phyloP scores from a whole-genome alignment of 2,113 vertebrate species.

The Dicaeum eximium region DNA sequence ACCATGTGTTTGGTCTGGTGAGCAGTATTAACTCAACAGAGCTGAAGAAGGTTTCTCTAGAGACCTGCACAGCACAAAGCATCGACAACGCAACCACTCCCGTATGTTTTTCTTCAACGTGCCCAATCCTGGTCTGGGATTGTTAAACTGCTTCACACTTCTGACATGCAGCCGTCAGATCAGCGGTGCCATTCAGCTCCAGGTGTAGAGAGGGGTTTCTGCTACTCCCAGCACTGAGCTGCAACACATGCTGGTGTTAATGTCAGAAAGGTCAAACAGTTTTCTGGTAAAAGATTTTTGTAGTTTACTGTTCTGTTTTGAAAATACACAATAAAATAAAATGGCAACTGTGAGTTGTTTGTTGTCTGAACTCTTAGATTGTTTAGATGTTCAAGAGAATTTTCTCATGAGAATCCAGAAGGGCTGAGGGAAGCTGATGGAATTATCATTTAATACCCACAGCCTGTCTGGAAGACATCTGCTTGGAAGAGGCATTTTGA shows the following conservation, averaged over 20 bases:
- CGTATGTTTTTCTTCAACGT: not conserved
- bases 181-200: not conserved
- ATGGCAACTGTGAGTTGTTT: not conserved
- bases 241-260: accelerated
- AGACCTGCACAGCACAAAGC: not conserved
- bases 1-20: not conserved
- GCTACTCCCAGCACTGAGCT: not conserved
- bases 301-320: not conserved
- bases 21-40: not conserved
- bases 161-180: not conserved
- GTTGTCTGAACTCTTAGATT: not conserved
- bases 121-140: not conserved
- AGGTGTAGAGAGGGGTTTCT: not conserved
- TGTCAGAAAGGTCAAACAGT: not conserved
- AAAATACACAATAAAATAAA: not conserved
- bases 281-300: not conserved
- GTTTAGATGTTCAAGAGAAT: not conserved
- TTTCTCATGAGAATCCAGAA: not conserved
- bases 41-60: not conserved
- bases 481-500: not conserved
- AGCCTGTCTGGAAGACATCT: not conserved
- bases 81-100: not conserved
- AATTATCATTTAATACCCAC: not conserved
- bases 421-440: not conserved
- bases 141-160: not conserved